Conservation (phyloP, 2,888 invertebrate species). For the Parasteatoda lunata region DNA sequence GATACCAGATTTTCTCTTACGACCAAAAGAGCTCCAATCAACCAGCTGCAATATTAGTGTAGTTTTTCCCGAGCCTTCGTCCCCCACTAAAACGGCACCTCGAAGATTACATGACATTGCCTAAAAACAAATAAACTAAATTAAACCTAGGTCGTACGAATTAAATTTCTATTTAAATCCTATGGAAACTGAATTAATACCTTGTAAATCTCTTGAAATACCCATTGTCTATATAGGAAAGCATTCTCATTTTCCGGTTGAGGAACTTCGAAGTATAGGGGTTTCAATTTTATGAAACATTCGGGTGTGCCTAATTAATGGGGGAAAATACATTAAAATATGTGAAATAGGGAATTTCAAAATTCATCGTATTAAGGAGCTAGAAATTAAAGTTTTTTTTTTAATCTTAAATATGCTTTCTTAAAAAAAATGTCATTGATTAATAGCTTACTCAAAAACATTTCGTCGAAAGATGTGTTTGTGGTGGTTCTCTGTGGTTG, state of each 20-base stretch:
- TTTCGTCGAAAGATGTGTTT: neutral
- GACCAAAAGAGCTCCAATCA: conserved; percentile 93
- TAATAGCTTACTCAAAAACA: neutral
- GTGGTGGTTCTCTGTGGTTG: neutral
- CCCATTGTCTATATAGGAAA: conserved; percentile 92
- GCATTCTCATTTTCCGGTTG: conserved; percentile 81
- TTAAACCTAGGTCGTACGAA: neutral
- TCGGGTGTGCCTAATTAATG: neutral
- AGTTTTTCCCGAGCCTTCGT: conserved; percentile 94
- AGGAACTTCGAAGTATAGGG: conserved; percentile 94
- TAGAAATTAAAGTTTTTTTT: too few relatives aligned
- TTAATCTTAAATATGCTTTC: too few relatives aligned
- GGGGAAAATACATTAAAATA: too few relatives aligned
- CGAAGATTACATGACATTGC: neutral
- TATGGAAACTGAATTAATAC: conserved; percentile 68
- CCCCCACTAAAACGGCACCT: conserved; percentile 84
- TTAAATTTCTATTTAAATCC: neutral
- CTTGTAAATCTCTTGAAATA: conserved; percentile 87
- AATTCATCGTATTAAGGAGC: too few relatives aligned
- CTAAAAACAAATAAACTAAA: conserved; percentile 13
- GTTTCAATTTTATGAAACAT: conserved; percentile 79
- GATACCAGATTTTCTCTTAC: conserved; percentile 77
- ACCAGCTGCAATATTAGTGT: conserved; percentile 94
- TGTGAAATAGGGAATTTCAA: too few relatives aligned
- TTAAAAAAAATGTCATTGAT: neutral